These are phyloP conservation scores for Torymus tubicola DNA, from an alignment of 2,888 invertebrate genomes.

Conservation along the genomic window DNA sequence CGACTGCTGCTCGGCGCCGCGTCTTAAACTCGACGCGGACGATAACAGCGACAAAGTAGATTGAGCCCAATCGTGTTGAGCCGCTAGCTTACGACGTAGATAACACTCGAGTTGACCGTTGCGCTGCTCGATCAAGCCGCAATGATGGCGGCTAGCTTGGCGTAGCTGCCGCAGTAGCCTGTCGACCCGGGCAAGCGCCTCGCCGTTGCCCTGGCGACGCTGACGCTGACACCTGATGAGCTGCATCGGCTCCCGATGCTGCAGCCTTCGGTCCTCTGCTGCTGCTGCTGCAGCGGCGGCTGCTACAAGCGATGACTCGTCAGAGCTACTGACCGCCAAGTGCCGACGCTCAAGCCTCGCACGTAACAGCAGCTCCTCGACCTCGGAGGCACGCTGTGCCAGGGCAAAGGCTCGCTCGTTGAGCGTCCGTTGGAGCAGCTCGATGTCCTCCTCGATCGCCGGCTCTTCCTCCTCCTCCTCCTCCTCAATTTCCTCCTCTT, in stretches of 20 bases:
- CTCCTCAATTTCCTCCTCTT: too few species aligned
- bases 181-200: constrained; percentile 67
- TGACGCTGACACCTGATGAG: too few species aligned
- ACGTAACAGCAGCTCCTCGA: constrained; percentile 49
- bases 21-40: too few species aligned
- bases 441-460: constrained; percentile 5
- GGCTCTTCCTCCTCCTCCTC: constrained; percentile 18
- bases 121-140: constrained; percentile 67
- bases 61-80: too few species aligned
- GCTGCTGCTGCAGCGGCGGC: too few species aligned
- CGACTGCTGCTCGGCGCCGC: too few species aligned
- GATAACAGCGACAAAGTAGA: too few species aligned
- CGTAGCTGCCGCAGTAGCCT: constrained; percentile 67
- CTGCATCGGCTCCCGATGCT: too few species aligned
- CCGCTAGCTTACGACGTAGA: too few species aligned
- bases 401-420: constrained; percentile 53
- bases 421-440: constrained; percentile 2
- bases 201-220: constrained; percentile 62
- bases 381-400: constrained; percentile 44
- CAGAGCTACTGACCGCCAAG: too few species aligned
- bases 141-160: constrained; percentile 71
- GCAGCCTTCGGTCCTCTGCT: too few species aligned
- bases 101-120: constrained; percentile 57
- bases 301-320: too few species aligned
- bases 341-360: constrained; percentile 39